Base-by-base conservation (phyloP, 2,113 vertebrate species). In the Osmerus eperlanus region DNA sequence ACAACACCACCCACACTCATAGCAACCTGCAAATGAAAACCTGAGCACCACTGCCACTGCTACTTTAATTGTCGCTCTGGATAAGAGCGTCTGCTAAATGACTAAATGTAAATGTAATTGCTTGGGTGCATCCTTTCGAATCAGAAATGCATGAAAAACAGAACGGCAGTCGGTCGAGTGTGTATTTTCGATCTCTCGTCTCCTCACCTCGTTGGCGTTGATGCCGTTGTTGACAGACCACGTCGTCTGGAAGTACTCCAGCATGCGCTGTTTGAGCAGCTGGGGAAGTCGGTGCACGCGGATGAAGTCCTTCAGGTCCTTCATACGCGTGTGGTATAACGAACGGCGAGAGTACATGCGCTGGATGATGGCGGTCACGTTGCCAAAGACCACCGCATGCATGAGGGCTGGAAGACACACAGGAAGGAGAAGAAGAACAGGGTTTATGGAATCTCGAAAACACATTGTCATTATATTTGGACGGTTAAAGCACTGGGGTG, bases 171-270 rank as follows among this genome's bases (percentile, higher is more conserved):
- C 9, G 3, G 13, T 62, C 23, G 16, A 29, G 32, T 41, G 8
- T 36, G 28, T 18, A 65, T 28, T 63, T 12, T 15, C 15, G 15
- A 4, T n/a, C 62, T 28, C 18, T 65, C 18, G 19, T 51, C 32
- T 12, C 23, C 88, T 19, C 56, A 97, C 97, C 96, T 98, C 95
- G 0, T 98, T 98, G 52, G 95, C 89, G 0, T 99, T 96, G 12
- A 99, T 98, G 87, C 97, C 97, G 0, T 96, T 97, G 92, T 95
- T 99, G 82, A 98, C 95, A 0, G 97, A 96, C 97, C 97, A 99
- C 0, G 97, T 97, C 83, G 96, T 96, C 90, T 99, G 97, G 89
- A 98, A 98, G 77, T 97, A 98, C 83, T 99, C 96, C 36, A 98
- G 90, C 96, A 97, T 93, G 73, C 97, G 92, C 91, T 98, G 97